Conservation (phyloP, 2,888 invertebrate species). For the Campopleginae sp. region DNA sequence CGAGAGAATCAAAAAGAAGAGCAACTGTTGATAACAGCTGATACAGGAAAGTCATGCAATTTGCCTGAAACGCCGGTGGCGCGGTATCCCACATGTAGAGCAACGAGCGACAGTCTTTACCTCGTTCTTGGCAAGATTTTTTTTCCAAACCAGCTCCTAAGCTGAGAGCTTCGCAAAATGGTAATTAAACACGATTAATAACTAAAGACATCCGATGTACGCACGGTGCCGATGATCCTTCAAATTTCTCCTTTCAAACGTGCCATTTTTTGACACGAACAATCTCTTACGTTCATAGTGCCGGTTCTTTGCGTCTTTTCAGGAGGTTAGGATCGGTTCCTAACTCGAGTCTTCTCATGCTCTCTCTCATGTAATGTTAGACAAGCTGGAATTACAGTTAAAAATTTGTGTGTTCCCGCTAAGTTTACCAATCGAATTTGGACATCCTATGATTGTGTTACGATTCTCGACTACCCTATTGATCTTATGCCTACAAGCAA, state of each 20-base stretch:
- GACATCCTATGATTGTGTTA: not conserved
- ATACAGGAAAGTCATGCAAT: not conserved
- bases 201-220: conserved; percentile 66
- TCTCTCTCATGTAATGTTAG: not conserved
- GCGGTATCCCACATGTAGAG: not conserved
- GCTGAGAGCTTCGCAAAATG: conserved; percentile 79
- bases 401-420: not conserved
- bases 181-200: conserved; percentile 77
- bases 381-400: not conserved
- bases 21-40: not conserved
- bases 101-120: conserved; percentile 37
- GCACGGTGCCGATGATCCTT: conserved; percentile 29
- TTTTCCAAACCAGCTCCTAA: conserved; percentile 67
- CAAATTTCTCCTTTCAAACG: conserved; percentile 29
- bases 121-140: conserved; percentile 70
- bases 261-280: conserved; percentile 1
- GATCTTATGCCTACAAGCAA: not conserved
- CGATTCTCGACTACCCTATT: not conserved
- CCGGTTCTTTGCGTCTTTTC: conserved; percentile 69
- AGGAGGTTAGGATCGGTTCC: conserved; percentile 73
- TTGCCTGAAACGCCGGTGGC: not conserved
- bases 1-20: not conserved
- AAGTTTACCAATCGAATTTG: not conserved
- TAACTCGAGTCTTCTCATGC: conserved; percentile 54
- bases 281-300: conserved; percentile 33